Evolutionary conservation across 2,888 invertebrate species (phyloP).

Genomic region (Rhimphoctona megacephalus): DNA sequence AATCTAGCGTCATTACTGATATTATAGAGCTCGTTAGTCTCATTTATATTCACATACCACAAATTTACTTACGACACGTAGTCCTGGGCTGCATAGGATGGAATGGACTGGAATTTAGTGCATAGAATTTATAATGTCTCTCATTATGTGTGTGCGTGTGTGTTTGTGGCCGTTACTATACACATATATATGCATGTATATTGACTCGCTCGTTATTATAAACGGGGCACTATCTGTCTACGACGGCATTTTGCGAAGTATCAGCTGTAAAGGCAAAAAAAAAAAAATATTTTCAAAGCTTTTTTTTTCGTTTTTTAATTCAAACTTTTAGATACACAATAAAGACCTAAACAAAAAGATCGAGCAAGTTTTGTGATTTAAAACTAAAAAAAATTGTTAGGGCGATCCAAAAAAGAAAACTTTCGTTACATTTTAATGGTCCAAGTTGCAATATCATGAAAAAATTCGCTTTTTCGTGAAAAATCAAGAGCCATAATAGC

Average conservation of each 20-base stretch:
- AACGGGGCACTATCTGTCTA: not conserved
- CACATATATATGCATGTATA: not conserved
- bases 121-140: not conserved
- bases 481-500: too few species aligned
- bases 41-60: constrained; percentile 83
- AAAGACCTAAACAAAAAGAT: not conserved
- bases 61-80: constrained; percentile 26
- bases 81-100: not conserved
- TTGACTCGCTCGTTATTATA: not conserved
- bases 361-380: not conserved
- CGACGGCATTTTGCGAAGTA: not conserved
- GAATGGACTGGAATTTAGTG: constrained; percentile 8
- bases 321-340: not conserved
- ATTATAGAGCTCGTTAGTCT: constrained; percentile 84
- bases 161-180: not conserved
- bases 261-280: not conserved
- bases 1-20: constrained; percentile 84
- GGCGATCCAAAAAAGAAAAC: not conserved
- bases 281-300: not conserved
- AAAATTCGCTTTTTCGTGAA: too few species aligned
- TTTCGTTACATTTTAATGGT: too few species aligned
- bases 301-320: not conserved
- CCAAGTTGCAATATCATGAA: too few species aligned
- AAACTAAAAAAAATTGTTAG: not conserved
- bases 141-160: not conserved